Base-by-base conservation (phyloP, 2,797 vertebrate genomes). In the Hapalemur alaotrensis region DNA sequence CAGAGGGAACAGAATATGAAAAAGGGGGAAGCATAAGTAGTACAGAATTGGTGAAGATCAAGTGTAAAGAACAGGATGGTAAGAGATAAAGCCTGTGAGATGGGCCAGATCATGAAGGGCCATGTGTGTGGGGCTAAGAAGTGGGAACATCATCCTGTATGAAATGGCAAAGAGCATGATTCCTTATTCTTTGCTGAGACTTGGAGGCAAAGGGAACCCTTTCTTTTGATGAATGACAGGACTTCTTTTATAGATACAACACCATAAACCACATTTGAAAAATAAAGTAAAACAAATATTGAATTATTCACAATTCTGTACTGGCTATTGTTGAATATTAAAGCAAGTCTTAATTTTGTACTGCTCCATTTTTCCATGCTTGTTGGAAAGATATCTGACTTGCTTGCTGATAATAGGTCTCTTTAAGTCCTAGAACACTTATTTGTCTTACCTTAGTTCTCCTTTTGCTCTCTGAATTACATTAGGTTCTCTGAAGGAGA, bases 291-390 rank as follows among this genome's bases (percentile, higher is more conserved):
- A 94, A 78, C 4, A 46, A 23, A 0, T 30, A n/a, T 38, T 70
- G 83, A 80, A 73, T 79, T 93, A 41, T 75, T 91, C 35, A 63
- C 8, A 85, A 4, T 86, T 82, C 28, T 92, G 65, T 1, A 52
- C n/a, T 73, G 52, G 15, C 43, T 82, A n/a, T 91, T 79, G 5
- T 48, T 81, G 52, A 67, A 50, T 61, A 52, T 91, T 84, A 82
- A 93, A 73, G 35, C 30, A 88, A 95, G 23, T 72, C 18, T 88
- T 96, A 70, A 84, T 89, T 94, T 80, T 75, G 13, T 43, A 17
- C 18, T n/a, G 12, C 23, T n/a, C 67, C 17, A 43, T 61, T 85
- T 91, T 76, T 28, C 32, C 14, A 10, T 50, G 78, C 25, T 92
- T 67, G 2, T 65, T 76, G 70, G 54, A 91, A 86, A 63, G n/a